Evolutionary conservation across 2,797 vertebrate genomes (phyloP), one percentile per base, ranked within the genome.

Genomic region (Xiphophorus birchmanni): DNA sequence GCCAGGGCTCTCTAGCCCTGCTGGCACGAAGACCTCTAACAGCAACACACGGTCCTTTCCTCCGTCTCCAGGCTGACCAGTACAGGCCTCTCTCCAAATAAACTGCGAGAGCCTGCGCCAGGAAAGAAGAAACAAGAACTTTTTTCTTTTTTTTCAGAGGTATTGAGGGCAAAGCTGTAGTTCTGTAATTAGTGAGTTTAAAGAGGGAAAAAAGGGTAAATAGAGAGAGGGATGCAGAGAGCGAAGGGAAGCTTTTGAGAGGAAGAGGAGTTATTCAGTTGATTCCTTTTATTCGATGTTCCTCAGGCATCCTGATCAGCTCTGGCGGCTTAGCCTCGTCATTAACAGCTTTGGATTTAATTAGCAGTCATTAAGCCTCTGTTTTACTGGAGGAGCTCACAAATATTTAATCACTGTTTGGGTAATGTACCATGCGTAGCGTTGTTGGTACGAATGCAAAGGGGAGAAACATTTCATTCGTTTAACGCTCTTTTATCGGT

Each of bases 311-410:
- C 80, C 82, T 82, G 86, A 90, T 90, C 89, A 76, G 89, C 87
- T 88, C 84, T 71, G 75, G 76, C 71, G 78, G 90, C 91, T 95
- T 90, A 90, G 92, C 87, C 84, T 83, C 71, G 73, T 94, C 94
- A 93, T 96, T 95, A 95, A 84, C 84, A 85, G 91, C 86, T 94
- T 95, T 92, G 91, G 86, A 91, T 94, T 93, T 92, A 95, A 96
- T 96, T 94, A 95, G 89, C 86, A 72, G 44, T 92, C 93, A 93
- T 93, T 95, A 94, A 90, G 88, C 87, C 69, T 89, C 58, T 84
- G 88, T 91, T 94, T 92, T 92, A 93, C 90, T 92, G 83, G 54
- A 80, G 76, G 77, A 89, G 86, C 84, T 90, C 83, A 91, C 93
- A 93, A 86, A 94, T 91, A 91, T 94, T 94, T 89, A 90, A 93